Percentiles rank a stretch among this genome's conserved stretches.
phyloP scores from a whole-genome alignment of 1,140 invertebrate species.

The Caerostris darwini region DNA sequence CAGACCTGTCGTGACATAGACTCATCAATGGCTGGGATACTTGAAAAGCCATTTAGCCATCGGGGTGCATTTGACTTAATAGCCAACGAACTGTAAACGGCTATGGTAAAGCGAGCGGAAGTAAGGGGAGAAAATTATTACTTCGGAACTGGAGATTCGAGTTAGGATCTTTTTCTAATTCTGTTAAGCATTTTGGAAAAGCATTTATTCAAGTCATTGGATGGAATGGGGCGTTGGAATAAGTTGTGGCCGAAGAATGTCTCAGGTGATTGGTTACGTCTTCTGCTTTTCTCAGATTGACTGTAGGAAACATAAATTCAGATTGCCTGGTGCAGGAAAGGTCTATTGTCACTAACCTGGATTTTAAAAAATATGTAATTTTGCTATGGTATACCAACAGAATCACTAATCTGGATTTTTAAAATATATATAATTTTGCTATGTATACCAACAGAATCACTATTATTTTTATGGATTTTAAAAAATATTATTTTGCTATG shows the following conservation, averaged over 20 bases:
- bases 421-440: no score
- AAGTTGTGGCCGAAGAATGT: not conserved
- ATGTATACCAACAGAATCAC: no score
- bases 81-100: slow-evolving; percentile 38
- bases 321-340: no score
- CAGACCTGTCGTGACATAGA: slow-evolving; percentile 54
- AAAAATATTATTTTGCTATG: no score
- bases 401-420: no score
- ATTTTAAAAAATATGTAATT: no score
- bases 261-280: not conserved
- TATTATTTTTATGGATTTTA: no score
- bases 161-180: slow-evolving; percentile 18
- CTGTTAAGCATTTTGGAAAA: not conserved
- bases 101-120: slow-evolving; percentile 27
- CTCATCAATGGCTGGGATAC: slow-evolving; percentile 65
- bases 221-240: not conserved
- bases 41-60: slow-evolving; percentile 70
- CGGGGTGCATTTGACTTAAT: slow-evolving; percentile 50
- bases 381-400: no score
- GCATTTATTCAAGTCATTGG: not conserved
- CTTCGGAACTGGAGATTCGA: slow-evolving; percentile 29
- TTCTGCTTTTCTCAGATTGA: not conserved
- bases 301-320: not conserved
- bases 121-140: slow-evolving; percentile 50
- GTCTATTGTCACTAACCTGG: no score